phyloP scores from a whole-genome alignment of 2,888 invertebrate genomes.

The Cryptocheilus praepositus region DNA sequence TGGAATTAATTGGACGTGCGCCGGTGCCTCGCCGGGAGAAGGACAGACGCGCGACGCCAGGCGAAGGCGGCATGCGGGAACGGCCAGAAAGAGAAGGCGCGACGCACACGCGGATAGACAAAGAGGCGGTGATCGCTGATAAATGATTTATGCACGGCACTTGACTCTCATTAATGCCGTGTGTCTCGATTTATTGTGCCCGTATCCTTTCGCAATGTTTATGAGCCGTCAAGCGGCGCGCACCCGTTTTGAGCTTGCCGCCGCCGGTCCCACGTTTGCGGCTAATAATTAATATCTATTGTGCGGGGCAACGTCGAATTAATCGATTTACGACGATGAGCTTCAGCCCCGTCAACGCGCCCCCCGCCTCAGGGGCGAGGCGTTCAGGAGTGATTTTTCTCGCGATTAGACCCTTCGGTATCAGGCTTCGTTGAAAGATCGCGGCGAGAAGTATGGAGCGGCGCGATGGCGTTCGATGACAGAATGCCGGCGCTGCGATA shows the following conservation, averaged over 20 bases:
- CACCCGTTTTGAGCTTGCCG: slow-evolving; percentile 27
- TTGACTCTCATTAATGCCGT: slow-evolving; percentile 57
- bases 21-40: background rate
- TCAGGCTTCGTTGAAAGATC: too few species aligned
- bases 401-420: too few species aligned
- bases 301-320: background rate
- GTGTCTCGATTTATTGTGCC: slow-evolving; percentile 47
- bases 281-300: slow-evolving; percentile 2
- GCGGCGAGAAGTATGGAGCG: too few species aligned
- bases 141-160: slow-evolving; percentile 63
- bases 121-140: slow-evolving; percentile 51
- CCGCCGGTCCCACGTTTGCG: slow-evolving; percentile 12
- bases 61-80: too few species aligned
- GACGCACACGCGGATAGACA: slow-evolving; percentile 28
- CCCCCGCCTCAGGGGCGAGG: too few species aligned
- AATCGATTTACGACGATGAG: slow-evolving; percentile 3
- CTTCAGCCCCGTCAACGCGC: too few species aligned
- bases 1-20: too few species aligned
- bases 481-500: too few species aligned
- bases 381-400: too few species aligned
- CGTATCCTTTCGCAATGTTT: slow-evolving; percentile 36
- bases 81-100: slow-evolving; percentile 11
- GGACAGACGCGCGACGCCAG: slow-evolving; percentile 12
- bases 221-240: slow-evolving; percentile 30
- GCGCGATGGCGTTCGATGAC: too few species aligned